Percentiles rank a stretch among this genome's conserved stretches.
Conservation (phyloP, 2,797 vertebrate genomes). For the Malacoraja senta region DNA sequence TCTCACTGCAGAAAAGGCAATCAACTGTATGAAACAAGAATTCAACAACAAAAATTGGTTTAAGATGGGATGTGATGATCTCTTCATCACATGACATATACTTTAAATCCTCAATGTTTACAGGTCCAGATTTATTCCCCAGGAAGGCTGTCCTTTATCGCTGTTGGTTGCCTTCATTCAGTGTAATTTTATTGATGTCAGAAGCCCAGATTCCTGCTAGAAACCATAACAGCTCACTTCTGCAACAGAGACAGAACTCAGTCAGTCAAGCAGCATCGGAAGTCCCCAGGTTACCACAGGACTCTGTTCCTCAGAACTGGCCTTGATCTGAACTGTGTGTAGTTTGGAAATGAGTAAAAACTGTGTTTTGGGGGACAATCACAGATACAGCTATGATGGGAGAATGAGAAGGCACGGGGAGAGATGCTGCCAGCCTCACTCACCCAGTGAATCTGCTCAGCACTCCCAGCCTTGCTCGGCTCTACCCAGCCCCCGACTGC, state of each 20-base stretch:
- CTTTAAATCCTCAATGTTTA: slow-evolving; percentile 12
- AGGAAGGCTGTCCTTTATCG: background rate
- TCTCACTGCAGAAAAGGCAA: background rate
- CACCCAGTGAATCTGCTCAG: too few species aligned
- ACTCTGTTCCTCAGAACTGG: too few species aligned
- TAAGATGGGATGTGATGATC: background rate
- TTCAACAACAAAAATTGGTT: background rate
- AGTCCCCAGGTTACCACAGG: too few species aligned
- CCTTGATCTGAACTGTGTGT: too few species aligned
- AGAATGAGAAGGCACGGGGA: too few species aligned
- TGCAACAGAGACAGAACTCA: background rate
- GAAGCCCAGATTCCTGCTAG: background rate
- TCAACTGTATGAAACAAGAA: background rate
- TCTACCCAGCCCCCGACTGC: too few species aligned
- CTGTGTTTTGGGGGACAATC: too few species aligned
- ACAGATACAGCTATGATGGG: too few species aligned
- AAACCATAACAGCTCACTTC: background rate
- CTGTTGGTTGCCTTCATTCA: background rate
- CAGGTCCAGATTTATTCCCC: background rate
- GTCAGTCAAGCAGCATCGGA: too few species aligned
- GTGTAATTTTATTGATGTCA: background rate
- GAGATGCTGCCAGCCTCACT: too few species aligned
- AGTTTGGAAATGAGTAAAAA: too few species aligned
- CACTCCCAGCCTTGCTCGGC: too few species aligned
- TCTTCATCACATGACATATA: background rate